phyloP scores from a whole-genome alignment of 2,888 invertebrate genomes.

The Physocephala rufipes region DNA sequence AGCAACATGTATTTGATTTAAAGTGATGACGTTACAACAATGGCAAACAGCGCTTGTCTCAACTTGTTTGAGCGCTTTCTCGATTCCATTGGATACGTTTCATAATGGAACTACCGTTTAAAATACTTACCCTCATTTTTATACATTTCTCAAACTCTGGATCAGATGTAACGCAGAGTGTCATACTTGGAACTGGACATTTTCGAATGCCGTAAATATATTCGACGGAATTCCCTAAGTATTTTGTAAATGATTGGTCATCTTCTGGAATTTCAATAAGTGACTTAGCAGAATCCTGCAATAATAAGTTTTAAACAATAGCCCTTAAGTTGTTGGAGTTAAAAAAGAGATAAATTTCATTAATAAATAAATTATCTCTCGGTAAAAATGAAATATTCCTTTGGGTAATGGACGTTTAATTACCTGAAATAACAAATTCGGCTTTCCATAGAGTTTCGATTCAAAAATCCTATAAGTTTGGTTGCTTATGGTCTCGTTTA shows the following conservation, averaged over 20 bases:
- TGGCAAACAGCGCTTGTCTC: no score
- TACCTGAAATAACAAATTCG: slow-evolving; percentile 83
- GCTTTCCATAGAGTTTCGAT: slow-evolving; percentile 74
- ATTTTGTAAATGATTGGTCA: slow-evolving; percentile 79
- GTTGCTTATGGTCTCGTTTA: slow-evolving; percentile 54
- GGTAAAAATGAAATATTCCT: background rate
- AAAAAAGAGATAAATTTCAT: no score
- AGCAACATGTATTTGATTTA: no score
- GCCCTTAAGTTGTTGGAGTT: no score
- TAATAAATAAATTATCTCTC: background rate
- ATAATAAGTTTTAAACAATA: no score
- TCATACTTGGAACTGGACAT: slow-evolving; percentile 87
- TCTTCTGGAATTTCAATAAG: slow-evolving; percentile 75
- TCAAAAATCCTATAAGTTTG: slow-evolving; percentile 80
- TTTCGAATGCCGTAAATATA: slow-evolving; percentile 79
- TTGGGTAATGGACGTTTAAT: background rate
- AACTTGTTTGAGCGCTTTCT: no score
- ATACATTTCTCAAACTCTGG: slow-evolving; percentile 90
- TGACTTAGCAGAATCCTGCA: slow-evolving; percentile 77
- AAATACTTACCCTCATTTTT: slow-evolving; percentile 80
- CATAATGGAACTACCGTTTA: background rate
- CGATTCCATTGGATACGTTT: no score
- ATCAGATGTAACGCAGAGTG: slow-evolving; percentile 90
- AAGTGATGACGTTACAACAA: no score
- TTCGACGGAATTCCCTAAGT: slow-evolving; percentile 74